Evolutionary conservation across 2,797 vertebrate species (phyloP).

Genomic region (Cyprinella venusta): DNA sequence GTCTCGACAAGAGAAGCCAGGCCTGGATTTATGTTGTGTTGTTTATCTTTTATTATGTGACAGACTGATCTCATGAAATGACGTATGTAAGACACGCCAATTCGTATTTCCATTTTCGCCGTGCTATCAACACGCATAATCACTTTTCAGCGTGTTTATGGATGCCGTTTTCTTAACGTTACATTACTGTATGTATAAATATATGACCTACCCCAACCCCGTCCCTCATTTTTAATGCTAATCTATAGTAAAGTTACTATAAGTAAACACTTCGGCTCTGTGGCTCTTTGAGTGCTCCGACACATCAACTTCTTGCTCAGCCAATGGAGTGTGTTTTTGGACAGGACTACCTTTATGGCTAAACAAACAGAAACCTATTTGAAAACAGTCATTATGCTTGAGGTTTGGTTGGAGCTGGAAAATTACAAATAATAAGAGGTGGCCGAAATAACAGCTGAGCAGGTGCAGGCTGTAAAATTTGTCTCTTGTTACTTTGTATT

Average conservation of each 20-base stretch:
- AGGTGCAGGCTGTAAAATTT: slow-evolving; percentile 39
- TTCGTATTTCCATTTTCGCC: too few relatives aligned
- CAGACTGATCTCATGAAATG: too few relatives aligned
- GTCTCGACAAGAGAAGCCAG: too few relatives aligned
- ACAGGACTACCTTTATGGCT: neutral
- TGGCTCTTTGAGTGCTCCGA: neutral
- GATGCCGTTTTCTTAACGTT: too few relatives aligned
- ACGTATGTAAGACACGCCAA: too few relatives aligned
- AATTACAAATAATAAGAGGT: slow-evolving; percentile 6
- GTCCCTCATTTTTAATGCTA: too few relatives aligned
- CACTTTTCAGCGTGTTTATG: too few relatives aligned
- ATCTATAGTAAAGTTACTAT: neutral
- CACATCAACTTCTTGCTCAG: neutral
- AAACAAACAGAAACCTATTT: slow-evolving; percentile 22
- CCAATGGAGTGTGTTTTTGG: neutral
- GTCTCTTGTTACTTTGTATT: slow-evolving; percentile 37
- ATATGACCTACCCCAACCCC: too few relatives aligned
- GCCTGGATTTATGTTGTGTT: too few relatives aligned
- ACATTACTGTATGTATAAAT: too few relatives aligned
- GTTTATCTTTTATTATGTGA: too few relatives aligned
- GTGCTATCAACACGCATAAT: too few relatives aligned
- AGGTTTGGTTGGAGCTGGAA: neutral
- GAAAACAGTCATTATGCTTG: slow-evolving; percentile 1
- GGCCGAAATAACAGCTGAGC: slow-evolving; percentile 22
- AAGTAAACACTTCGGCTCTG: neutral